Evolutionary conservation across 2,888 invertebrate genomes (phyloP), one percentile per base, ranked within the genome.

Genomic region (Thecocarcelia acutangulata): DNA sequence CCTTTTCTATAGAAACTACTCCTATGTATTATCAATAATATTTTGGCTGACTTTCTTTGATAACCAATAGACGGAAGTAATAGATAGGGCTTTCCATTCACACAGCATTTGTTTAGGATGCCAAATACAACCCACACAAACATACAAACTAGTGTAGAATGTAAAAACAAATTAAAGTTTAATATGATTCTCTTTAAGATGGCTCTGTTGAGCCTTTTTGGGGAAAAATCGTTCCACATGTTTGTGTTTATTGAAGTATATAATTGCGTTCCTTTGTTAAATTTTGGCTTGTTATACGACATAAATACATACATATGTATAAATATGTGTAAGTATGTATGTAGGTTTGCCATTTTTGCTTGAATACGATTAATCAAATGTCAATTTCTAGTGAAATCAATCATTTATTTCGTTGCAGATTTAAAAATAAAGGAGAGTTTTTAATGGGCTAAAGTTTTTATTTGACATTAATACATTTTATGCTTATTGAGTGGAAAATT

Each of bases 301-400:
- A n/a, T n/a, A n/a, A n/a, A n/a, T 61, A 12, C n/a, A n/a, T 28
- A n/a, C n/a, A n/a, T n/a, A n/a, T n/a, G n/a, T n/a, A n/a, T n/a
- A n/a, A n/a, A n/a, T n/a, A n/a, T n/a, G n/a, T n/a, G n/a, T n/a
- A n/a, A n/a, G n/a, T n/a, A n/a, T n/a, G n/a, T n/a, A n/a, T n/a
- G n/a, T n/a, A n/a, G n/a, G n/a, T n/a, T n/a, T n/a, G n/a, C n/a
- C n/a, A 74, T 66, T 63, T 48, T 54, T 68, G 54, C 59, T 28
- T 79, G 82, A 78, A 61, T 78, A 66, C 68, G 75, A 83, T 83
- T 83, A 80, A 83, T 83, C 83, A 83, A 74, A 83, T 74, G 80
- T 77, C 69, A 70, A 83, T 66, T 74, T 59, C 73, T 76, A 54
- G 28, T 19, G 66, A 61, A 24, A 73, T 63, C n/a, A 63, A 68